Evolutionary conservation across 2,113 vertebrate species (phyloP).

Genomic region (Albula goreensis): DNA sequence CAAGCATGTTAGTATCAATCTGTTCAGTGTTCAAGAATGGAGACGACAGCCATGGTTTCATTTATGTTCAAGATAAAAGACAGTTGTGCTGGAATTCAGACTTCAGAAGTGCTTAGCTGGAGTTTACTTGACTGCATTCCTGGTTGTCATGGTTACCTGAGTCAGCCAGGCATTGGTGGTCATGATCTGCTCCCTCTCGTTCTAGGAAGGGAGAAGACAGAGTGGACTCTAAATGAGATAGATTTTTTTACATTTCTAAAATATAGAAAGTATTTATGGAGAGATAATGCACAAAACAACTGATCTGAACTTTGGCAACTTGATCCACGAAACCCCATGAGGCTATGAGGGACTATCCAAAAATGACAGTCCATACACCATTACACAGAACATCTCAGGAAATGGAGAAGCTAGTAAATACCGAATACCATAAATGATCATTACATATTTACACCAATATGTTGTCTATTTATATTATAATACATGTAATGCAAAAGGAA

Average conservation of each 20-base stretch:
- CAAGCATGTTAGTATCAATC: not conserved
- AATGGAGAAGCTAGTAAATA: conserved; percentile 48
- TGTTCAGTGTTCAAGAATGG: not conserved
- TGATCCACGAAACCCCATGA: not conserved
- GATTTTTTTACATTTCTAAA: not conserved
- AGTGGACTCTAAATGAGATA: not conserved
- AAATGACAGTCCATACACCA: not conserved
- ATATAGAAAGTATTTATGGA: too few relatives aligned
- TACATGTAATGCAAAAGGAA: not conserved
- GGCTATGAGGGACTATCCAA: not conserved
- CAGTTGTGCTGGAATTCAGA: not conserved
- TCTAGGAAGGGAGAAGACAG: conserved; percentile 18
- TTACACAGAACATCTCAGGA: conserved; percentile 31
- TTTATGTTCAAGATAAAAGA: not conserved
- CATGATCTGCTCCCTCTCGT: conserved; percentile 35
- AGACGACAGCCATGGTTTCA: not conserved
- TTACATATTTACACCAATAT: too few relatives aligned
- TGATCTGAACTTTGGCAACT: not conserved
- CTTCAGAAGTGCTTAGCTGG: not conserved
- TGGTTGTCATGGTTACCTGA: conserved; percentile 16
- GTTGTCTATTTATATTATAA: too few relatives aligned
- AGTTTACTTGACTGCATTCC: not conserved
- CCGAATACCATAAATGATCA: conserved; percentile 20
- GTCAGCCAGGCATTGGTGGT: conserved; percentile 35
- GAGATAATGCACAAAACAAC: not conserved